A percentile compares a stretch with the other conserved stretches of the same genome.
These are phyloP conservation scores for Ceratosolen solmsi DNA, from an alignment of 1,140 invertebrate genomes.

Conservation along the genomic window DNA sequence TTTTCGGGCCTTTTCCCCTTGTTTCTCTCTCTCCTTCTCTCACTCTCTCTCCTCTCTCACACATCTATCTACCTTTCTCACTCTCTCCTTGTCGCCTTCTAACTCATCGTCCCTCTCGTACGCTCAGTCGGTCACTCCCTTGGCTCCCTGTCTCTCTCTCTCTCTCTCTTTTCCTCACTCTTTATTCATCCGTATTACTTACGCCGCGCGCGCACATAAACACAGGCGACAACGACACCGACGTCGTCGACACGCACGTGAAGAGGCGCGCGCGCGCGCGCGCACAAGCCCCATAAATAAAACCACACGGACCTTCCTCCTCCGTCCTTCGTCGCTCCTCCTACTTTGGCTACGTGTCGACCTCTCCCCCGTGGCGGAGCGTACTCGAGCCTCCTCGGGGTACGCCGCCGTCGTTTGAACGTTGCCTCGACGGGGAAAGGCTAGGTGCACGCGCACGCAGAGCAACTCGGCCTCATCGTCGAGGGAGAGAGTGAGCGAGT, in stretches of 20 bases:
- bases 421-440: conserved; percentile 33
- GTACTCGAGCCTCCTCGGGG: too few species aligned
- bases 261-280: background rate
- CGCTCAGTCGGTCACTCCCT: background rate
- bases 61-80: too few species aligned
- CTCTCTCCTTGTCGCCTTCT: background rate
- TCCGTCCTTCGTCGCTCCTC: background rate
- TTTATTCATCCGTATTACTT: too few species aligned
- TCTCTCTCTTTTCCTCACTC: background rate
- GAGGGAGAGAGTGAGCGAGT: conserved; percentile 19
- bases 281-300: background rate
- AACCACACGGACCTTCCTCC: background rate
- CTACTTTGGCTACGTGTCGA: background rate
- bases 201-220: background rate
- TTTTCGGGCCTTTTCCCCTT: conserved; percentile 34
- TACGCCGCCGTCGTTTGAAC: too few species aligned
- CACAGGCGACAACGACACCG: background rate
- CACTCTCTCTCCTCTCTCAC: background rate
- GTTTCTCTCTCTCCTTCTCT: background rate
- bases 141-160: background rate
- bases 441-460: conserved; percentile 24
- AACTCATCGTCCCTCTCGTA: conserved; percentile 7
- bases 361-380: too few species aligned
- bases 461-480: background rate
- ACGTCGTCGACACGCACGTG: background rate